Evolutionary conservation across 1,140 invertebrate genomes (phyloP).

Genomic region (Halesus radiatus): DNA sequence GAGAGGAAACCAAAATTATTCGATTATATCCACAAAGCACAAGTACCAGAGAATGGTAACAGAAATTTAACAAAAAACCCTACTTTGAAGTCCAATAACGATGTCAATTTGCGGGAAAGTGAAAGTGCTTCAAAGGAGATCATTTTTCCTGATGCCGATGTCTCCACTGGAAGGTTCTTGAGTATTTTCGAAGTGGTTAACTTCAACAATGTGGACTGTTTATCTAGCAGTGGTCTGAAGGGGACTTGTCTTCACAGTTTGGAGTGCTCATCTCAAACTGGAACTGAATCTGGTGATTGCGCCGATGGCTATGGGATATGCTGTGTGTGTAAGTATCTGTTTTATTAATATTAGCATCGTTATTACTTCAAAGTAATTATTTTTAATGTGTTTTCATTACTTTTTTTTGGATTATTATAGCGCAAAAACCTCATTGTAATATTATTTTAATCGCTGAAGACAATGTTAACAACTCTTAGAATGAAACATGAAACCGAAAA

Average conservation of each 20-base stretch:
- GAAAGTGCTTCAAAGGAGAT: not conserved
- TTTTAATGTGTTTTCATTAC: too few relatives aligned
- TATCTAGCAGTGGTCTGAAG: conserved; percentile 68
- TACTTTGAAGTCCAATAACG: not conserved
- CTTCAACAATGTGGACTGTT: conserved; percentile 77
- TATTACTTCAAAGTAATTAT: too few relatives aligned
- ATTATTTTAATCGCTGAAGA: too few relatives aligned
- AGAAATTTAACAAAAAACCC: not conserved
- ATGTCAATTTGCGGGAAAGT: not conserved
- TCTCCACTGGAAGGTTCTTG: conserved; percentile 66
- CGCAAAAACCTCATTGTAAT: too few relatives aligned
- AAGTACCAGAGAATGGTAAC: not conserved
- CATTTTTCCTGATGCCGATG: not conserved
- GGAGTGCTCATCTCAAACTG: conserved; percentile 76
- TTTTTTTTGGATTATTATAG: too few relatives aligned
- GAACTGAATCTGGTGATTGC: conserved; percentile 76
- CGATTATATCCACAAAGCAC: conserved; percentile 1
- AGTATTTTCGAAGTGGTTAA: conserved; percentile 81
- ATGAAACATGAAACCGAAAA: too few relatives aligned
- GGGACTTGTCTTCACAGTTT: conserved; percentile 78
- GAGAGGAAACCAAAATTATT: conserved; percentile 4
- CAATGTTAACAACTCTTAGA: too few relatives aligned
- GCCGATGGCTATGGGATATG: conserved; percentile 83
- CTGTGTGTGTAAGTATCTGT: conserved; percentile 75
- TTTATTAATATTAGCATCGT: too few relatives aligned